Base-by-base conservation (phyloP, 2,113 vertebrate genomes). In the Burhinus bistriatus region DNA sequence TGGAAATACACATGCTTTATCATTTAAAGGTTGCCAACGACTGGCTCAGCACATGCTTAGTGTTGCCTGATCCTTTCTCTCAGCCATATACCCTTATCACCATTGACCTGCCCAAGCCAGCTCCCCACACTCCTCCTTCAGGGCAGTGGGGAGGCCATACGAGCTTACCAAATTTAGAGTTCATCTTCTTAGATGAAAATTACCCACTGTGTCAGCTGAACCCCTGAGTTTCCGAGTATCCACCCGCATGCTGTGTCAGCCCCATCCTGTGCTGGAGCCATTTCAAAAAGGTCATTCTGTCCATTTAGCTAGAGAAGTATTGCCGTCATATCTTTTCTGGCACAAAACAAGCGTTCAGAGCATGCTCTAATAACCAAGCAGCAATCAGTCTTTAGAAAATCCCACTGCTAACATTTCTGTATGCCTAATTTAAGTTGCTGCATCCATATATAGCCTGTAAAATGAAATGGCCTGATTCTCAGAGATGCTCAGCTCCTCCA, bases 381-480 rank as follows among this genome's bases (percentile, higher is more conserved):
- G 64, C 68, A 81, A 87, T 93, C 79, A 73, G 14, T 95, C 85
- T 70, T 73, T 19, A 83, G 55, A 90, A 94, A 92, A 95, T 64
- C 68, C 76, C 90, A 36, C 47, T 26, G 77, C 57, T 87, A 89
- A 91, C 44, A 45, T 82, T 79, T 84, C 89, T 76, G 40, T 40
- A 64, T 69, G 86, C 51, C 83, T 93, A 57, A 93, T 93, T 91
- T 71, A 87, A 91, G 64, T 83, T 75, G 59, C 47, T 84, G 86
- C 38, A 81, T 66, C 69, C 80, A 57, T 70, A 92, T 81, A 84
- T 36, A 87, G 55, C 51, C 76, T 59, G 44, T 64, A 81, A 95
- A 97, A 87, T 57, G 27, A 93, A 96, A 91, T 89, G 72, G 76
- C 79, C 90, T 94, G 72, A 68, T 88, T 97, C 94, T 86, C 79